These are phyloP conservation scores for Gallinago stenura DNA, from an alignment of 2,797 vertebrate species.

Conservation along the genomic window DNA sequence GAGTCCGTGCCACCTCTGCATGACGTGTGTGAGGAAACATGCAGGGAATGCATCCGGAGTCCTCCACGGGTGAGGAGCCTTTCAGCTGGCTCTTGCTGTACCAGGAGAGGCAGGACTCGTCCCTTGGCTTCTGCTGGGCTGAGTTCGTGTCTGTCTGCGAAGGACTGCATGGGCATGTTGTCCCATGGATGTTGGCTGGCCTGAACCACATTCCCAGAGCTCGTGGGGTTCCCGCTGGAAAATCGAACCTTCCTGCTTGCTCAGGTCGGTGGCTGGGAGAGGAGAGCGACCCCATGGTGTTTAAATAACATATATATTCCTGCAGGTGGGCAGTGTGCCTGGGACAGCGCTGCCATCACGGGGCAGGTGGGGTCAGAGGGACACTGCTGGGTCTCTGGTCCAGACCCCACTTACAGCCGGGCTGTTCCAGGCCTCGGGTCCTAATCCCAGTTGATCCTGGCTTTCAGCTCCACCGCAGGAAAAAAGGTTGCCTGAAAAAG, in stretches of 20 bases:
- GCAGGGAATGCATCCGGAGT: neutral
- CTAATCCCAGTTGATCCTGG: neutral
- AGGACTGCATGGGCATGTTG: neutral
- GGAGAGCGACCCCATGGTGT: neutral
- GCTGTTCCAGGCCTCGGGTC: neutral
- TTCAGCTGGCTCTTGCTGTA: neutral
- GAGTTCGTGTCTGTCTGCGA: neutral
- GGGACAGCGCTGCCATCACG: accelerated
- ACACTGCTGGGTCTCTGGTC: neutral
- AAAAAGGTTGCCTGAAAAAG: neutral
- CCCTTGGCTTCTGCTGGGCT: neutral
- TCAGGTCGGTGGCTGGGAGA: neutral
- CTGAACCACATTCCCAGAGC: neutral
- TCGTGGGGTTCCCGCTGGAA: neutral
- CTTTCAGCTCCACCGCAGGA: neutral
- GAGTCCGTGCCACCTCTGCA: neutral
- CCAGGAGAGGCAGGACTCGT: neutral
- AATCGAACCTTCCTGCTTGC: accelerated
- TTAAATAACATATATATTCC: accelerated
- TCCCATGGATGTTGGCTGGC: neutral
- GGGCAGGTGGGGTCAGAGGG: neutral
- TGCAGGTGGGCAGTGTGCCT: accelerated
- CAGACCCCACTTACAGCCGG: neutral
- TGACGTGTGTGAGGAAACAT: neutral
- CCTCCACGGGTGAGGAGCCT: accelerated